These are phyloP conservation scores for Syngnathus typhle DNA, from an alignment of 2,113 vertebrate species.

Conservation along the genomic window DNA sequence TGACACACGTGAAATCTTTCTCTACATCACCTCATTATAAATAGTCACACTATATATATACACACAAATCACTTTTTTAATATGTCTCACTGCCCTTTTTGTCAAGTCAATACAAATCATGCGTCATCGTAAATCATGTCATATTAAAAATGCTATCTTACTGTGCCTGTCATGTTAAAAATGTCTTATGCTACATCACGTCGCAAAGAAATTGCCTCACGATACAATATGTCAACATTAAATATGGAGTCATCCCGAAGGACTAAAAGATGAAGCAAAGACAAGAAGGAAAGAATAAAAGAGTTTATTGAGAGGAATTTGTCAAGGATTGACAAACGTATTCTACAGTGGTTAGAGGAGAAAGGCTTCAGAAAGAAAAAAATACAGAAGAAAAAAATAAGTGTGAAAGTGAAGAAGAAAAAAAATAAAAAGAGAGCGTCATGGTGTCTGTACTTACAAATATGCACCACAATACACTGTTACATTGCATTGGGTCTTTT, in stretches of 20 bases:
- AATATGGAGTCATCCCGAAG: not conserved
- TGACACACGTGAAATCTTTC: too few relatives aligned
- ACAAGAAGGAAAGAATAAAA: not conserved
- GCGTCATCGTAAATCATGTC: not conserved
- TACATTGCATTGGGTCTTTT: not conserved
- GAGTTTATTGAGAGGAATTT: constrained; percentile 48
- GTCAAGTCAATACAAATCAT: not conserved
- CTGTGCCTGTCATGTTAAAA: not conserved
- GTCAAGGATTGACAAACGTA: constrained; percentile 14
- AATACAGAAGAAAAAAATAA: not conserved
- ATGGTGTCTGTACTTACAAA: not conserved
- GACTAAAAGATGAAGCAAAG: not conserved
- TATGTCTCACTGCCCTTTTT: too few relatives aligned
- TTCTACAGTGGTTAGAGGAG: constrained; percentile 12
- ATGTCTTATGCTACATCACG: not conserved
- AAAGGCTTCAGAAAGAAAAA: constrained; percentile 19
- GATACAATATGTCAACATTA: too few relatives aligned
- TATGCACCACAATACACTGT: not conserved
- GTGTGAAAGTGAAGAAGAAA: constrained; percentile 1
- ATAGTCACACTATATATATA: too few relatives aligned
- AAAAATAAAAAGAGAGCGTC: constrained; percentile 7
- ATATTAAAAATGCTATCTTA: not conserved
- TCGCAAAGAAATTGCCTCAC: too few relatives aligned
- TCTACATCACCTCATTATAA: too few relatives aligned
- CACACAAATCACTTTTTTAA: too few relatives aligned